phyloP scores from a whole-genome alignment of 2,888 invertebrate species.

The Pilophorus perplexus region DNA sequence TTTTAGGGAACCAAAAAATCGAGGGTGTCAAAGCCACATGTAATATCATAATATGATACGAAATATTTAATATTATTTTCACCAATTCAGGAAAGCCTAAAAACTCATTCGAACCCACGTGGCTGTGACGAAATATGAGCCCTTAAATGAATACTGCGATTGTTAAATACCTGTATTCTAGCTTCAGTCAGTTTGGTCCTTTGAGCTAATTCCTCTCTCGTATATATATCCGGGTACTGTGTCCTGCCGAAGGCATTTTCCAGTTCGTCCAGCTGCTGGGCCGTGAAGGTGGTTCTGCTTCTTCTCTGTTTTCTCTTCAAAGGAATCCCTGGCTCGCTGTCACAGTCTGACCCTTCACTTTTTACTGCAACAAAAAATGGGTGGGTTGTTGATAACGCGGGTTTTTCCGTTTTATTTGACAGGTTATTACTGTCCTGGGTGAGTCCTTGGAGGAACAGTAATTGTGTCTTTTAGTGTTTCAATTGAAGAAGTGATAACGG shows the following conservation, averaged over 20 bases:
- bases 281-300: constrained; percentile 90
- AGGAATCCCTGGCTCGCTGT: constrained; percentile 86
- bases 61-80: no score
- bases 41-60: no score
- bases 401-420: background rate
- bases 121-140: no score
- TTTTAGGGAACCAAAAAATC: no score
- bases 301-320: constrained; percentile 87
- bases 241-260: constrained; percentile 90
- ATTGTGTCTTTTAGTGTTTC: no score
- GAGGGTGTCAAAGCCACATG: no score
- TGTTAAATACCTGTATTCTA: constrained; percentile 88
- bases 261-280: constrained; percentile 85
- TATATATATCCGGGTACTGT: constrained; percentile 94
- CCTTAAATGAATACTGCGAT: no score
- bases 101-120: no score
- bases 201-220: constrained; percentile 86
- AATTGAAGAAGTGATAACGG: no score
- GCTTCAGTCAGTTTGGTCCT: constrained; percentile 90
- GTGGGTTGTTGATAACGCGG: background rate
- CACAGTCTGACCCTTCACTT: constrained; percentile 68
- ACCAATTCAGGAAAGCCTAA: no score
- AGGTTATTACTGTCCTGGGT: no score
- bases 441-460: no score
- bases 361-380: constrained; percentile 44